Conservation (phyloP, 2,113 vertebrate species). For the Indicator maculatus region DNA sequence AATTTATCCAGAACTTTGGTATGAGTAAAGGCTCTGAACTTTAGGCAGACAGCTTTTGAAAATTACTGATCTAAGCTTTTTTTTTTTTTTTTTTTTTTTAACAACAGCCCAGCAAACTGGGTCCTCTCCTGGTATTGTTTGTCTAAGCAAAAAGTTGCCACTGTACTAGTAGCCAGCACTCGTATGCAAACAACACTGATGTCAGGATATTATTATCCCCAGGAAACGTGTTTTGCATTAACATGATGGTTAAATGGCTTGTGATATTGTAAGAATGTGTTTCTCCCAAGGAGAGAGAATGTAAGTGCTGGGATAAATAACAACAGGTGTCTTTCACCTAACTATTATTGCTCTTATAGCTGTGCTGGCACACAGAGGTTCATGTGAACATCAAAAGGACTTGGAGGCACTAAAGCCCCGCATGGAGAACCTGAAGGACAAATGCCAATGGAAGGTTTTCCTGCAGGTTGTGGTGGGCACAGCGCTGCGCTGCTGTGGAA, state of each 20-base stretch:
- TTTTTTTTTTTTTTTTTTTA: background rate
- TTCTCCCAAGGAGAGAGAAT: background rate
- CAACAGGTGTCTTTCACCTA: background rate
- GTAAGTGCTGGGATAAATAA: background rate
- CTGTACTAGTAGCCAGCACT: background rate
- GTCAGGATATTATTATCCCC: background rate
- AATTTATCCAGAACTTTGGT: background rate
- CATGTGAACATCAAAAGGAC: background rate
- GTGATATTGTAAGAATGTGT: background rate
- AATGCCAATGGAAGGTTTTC: background rate
- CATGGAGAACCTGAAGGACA: background rate
- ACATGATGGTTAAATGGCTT: background rate
- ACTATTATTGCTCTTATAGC: background rate
- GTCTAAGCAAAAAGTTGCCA: background rate
- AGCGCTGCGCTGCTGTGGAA: background rate
- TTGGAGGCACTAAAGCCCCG: background rate
- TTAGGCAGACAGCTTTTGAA: background rate
- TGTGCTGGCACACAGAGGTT: accelerated
- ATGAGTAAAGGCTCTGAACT: background rate
- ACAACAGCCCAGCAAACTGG: background rate
- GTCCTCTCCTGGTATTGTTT: background rate
- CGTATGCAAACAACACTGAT: background rate
- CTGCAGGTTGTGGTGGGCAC: background rate
- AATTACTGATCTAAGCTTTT: background rate
- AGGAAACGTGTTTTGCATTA: background rate